Percentiles rank a stretch among this genome's conserved stretches.
These are phyloP conservation scores for Pedionomus torquatus DNA, from an alignment of 2,113 vertebrate species.

Conservation along the genomic window DNA sequence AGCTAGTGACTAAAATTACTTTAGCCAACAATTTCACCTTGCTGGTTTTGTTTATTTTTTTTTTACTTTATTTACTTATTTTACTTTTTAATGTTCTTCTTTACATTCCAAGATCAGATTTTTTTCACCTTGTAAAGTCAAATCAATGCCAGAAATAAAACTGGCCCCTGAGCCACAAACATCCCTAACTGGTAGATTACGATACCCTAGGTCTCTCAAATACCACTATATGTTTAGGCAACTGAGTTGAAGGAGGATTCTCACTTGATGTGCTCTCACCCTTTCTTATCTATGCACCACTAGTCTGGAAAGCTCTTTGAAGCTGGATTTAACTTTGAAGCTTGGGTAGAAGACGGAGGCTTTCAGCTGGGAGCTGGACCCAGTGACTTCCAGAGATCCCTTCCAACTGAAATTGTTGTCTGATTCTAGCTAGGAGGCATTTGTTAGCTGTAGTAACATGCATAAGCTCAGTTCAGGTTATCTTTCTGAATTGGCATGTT, in stretches of 20 bases:
- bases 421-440: neutral
- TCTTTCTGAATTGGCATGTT: neutral
- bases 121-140: neutral
- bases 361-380: neutral
- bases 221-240: neutral
- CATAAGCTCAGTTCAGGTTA: neutral
- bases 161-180: neutral
- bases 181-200: neutral
- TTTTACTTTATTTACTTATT: neutral
- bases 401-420: neutral
- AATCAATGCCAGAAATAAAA: neutral
- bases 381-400: neutral
- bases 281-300: neutral
- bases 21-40: neutral
- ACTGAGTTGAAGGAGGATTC: neutral
- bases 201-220: neutral
- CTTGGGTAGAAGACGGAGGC: neutral
- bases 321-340: neutral
- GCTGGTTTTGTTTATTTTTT: neutral
- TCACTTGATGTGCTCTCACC: neutral
- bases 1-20: neutral
- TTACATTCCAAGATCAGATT: neutral
- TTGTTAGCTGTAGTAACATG: neutral
- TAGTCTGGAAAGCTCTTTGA: neutral
- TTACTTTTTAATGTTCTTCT: neutral